These are phyloP conservation scores for Syngnathus typhle DNA, from an alignment of 2,113 vertebrate genomes.

Conservation along the genomic window DNA sequence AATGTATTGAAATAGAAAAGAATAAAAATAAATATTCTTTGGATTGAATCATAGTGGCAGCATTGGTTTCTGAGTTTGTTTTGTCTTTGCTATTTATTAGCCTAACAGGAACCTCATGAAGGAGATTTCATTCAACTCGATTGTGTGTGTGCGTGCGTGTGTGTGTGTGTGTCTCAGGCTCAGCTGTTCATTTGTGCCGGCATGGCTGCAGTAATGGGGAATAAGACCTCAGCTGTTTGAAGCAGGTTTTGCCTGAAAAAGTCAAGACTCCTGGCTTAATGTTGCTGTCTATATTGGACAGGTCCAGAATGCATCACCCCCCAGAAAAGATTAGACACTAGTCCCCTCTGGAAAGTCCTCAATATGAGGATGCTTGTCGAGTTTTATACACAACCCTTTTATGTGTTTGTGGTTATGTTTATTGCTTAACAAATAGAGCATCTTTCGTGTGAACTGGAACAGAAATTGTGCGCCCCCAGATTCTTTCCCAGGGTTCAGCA, in stretches of 20 bases:
- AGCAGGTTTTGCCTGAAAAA: neutral
- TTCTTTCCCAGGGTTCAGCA: neutral
- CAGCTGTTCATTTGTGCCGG: neutral
- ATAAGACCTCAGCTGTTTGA: neutral
- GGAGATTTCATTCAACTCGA: neutral
- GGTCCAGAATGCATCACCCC: neutral
- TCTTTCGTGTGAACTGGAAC: neutral
- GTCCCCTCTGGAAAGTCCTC: neutral
- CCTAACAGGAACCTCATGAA: neutral
- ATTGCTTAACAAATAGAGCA: neutral
- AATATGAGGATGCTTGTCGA: too few species aligned
- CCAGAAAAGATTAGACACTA: neutral
- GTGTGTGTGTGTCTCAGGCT: neutral
- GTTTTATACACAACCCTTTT: too few species aligned
- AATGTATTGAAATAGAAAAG: neutral
- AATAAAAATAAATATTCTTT: neutral
- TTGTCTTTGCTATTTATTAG: conserved; percentile 2
- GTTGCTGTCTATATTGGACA: neutral
- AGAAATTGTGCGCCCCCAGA: neutral
- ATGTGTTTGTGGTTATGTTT: neutral
- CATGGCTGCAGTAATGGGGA: neutral
- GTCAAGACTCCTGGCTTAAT: neutral
- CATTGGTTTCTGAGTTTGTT: neutral
- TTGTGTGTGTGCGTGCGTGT: neutral
- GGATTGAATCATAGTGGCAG: neutral